Evolutionary conservation across 2,113 vertebrate species (phyloP).

Genomic region (Myotis davidii): DNA sequence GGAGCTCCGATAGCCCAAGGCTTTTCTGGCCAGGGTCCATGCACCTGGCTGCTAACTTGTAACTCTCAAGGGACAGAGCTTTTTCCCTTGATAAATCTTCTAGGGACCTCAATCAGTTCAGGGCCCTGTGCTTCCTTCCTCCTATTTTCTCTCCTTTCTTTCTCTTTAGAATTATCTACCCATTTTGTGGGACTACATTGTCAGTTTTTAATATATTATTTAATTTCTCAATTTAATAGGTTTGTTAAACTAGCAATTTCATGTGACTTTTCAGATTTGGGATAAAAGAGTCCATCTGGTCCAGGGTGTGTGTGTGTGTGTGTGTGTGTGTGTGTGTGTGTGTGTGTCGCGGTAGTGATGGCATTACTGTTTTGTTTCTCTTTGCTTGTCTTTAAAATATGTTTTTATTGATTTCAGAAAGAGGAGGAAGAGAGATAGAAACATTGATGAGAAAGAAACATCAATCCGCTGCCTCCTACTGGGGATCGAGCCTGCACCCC

Average conservation of each 20-base stretch:
- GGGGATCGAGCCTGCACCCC: no score
- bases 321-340: background rate
- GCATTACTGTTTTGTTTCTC: background rate
- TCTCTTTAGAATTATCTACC: background rate
- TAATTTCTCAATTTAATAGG: background rate
- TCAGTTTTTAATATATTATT: background rate
- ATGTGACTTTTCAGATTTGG: constrained; percentile 5
- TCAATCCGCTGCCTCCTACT: no score
- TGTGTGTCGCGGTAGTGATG: no score
- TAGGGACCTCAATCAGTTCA: background rate
- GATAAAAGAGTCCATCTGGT: background rate
- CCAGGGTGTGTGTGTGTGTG: background rate
- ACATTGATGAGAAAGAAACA: no score
- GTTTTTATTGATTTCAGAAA: no score
- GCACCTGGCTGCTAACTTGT: no score
- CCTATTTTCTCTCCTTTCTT: background rate
- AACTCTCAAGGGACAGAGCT: background rate
- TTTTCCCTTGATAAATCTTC: background rate
- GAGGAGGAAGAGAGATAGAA: no score
- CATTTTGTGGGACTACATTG: background rate
- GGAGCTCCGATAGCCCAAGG: background rate
- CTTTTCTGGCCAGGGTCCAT: background rate
- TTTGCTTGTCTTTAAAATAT: background rate
- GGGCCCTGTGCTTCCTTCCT: background rate
- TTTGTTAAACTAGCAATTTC: background rate